A percentile compares a stretch with the other conserved stretches of the same genome.
Conservation (phyloP, 2,113 vertebrate genomes). For the Rhynchopsitta pachyrhyncha region DNA sequence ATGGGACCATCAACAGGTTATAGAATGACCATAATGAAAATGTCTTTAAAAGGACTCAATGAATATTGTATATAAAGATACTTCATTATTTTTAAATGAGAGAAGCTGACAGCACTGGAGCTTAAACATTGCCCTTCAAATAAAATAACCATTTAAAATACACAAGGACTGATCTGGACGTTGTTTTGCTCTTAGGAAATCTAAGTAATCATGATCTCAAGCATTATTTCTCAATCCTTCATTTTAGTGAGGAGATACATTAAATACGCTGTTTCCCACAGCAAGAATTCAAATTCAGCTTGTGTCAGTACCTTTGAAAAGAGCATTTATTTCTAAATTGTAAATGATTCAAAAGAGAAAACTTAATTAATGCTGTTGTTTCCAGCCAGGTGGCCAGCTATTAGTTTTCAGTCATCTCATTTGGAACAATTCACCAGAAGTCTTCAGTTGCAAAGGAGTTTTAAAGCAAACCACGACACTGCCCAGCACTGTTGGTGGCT, state of each 20-base stretch:
- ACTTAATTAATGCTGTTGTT: conserved; percentile 55
- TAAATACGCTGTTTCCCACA: neutral
- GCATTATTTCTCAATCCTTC: neutral
- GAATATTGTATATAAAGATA: neutral
- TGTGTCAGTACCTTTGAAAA: conserved; percentile 11
- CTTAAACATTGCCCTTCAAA: neutral
- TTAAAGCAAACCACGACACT: neutral
- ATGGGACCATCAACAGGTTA: neutral
- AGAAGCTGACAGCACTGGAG: neutral
- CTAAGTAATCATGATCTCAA: neutral
- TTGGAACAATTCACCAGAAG: conserved; percentile 23
- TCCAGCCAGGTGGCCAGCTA: conserved; percentile 56
- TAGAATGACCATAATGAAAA: neutral
- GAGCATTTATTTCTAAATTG: conserved; percentile 14
- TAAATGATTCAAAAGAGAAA: conserved; percentile 51
- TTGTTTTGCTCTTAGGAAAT: neutral
- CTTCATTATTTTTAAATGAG: neutral
- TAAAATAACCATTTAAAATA: neutral
- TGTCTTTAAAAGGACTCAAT: neutral
- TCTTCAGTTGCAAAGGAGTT: conserved; percentile 6
- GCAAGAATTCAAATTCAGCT: conserved; percentile 1
- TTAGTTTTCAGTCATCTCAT: conserved; percentile 29
- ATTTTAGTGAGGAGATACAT: neutral
- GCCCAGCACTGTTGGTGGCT: neutral
- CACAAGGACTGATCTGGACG: neutral